These are phyloP conservation scores for Muscicapa comitata DNA, from an alignment of 2,797 vertebrate species.

Conservation along the genomic window DNA sequence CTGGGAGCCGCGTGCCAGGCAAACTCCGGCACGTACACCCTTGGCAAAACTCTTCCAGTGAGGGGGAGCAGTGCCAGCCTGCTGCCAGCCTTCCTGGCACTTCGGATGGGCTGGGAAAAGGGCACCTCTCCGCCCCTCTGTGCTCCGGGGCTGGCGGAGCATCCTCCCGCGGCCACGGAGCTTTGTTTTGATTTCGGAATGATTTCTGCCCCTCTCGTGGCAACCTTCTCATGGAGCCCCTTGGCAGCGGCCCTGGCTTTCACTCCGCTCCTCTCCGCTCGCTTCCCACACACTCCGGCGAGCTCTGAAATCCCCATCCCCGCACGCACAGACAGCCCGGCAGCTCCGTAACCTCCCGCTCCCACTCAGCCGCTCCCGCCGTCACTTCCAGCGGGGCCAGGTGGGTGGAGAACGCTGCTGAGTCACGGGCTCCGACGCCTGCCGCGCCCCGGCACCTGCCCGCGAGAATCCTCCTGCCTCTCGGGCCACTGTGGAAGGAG, in stretches of 20 bases:
- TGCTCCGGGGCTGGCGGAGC: not conserved
- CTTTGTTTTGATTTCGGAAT: not conserved
- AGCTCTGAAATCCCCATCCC: constrained; percentile 2
- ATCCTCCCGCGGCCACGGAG: not conserved
- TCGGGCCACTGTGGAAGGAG: fast-evolving
- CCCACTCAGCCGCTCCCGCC: not conserved
- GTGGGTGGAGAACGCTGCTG: constrained; percentile 24
- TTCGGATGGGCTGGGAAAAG: not conserved
- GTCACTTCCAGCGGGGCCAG: not conserved
- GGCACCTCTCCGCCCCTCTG: not conserved
- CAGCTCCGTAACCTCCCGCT: not conserved
- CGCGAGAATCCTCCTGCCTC: not conserved
- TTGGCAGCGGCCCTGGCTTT: constrained; percentile 24
- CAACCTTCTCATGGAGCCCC: constrained; percentile 20
- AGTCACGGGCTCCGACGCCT: not conserved
- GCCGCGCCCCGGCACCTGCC: not conserved
- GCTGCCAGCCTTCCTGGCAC: not conserved
- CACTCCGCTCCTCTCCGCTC: not conserved
- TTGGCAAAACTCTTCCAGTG: not conserved
- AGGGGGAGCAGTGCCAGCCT: not conserved
- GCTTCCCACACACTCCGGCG: not conserved
- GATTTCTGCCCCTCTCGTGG: not conserved
- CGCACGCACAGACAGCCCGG: not conserved
- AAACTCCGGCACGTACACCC: not conserved
- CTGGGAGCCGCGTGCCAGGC: not conserved